Evolutionary conservation across 2,113 vertebrate genomes (phyloP), one percentile per base, ranked within the genome.

Genomic region (Zapus hudsonius): DNA sequence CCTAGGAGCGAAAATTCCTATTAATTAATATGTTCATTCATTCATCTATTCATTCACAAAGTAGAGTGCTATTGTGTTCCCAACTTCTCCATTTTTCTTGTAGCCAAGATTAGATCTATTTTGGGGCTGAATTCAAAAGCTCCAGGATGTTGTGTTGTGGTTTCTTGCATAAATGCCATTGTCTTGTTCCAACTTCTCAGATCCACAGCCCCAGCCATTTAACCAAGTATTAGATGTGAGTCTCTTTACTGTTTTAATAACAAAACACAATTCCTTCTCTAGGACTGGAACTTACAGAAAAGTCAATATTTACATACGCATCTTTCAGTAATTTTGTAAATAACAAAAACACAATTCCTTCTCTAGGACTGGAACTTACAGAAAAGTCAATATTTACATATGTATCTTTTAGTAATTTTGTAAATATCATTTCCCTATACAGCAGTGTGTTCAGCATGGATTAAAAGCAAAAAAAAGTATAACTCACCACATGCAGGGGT

Each of bases 121-220:
- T 55, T 82, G 38, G 23, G 33, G n/a, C 31, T 84, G 79, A 94
- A 19, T 94, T 95, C 69, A 78, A 44, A 42, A 67, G 19, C 29
- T 94, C 80, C 17, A 82, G 36, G n/a, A 63, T 57, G 40, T 38
- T 64, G 3, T 33, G 57, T 8, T 92, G 67, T 33, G 16, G 33
- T 67, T 89, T 92, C 59, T 89, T 86, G 42, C 36, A 92, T n/a
- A 87, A 91, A 87, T 91, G 36, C 15, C 78, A 19, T 73, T 73
- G 31, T 78, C 12, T 31, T 36, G 13, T 88, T 90, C 52, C 55
- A 89, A 44, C 31, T 90, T 59, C 31, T 90, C 22, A 70, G 7
- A 73, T 92, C 93, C 61, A 80, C 17, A 88, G 16, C 40, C 64
- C n/a, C 40, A 82, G 10, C 27, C n/a, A 31, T 25, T 76, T 57